phyloP scores from a whole-genome alignment of 2,888 invertebrate species.

The Elegia similella region DNA sequence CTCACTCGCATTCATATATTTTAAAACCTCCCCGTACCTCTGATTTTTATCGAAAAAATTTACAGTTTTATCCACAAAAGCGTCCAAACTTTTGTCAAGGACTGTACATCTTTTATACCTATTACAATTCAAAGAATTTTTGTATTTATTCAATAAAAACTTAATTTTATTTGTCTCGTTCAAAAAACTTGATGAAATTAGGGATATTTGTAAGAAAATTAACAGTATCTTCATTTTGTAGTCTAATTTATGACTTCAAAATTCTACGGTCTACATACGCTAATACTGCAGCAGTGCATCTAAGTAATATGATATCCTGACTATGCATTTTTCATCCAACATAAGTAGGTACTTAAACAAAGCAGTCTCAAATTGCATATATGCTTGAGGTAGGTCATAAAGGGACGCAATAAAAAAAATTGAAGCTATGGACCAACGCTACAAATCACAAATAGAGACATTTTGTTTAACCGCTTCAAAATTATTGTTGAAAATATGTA shows the following conservation, averaged over 20 bases:
- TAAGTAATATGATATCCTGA: background rate
- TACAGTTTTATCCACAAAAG: slow-evolving; percentile 39
- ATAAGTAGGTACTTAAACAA: too few species aligned
- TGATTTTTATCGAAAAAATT: slow-evolving; percentile 44
- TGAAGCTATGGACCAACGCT: too few species aligned
- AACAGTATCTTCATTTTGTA: slow-evolving; percentile 35
- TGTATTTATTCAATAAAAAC: slow-evolving; percentile 37
- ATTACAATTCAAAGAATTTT: slow-evolving; percentile 28
- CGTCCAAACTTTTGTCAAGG: slow-evolving; percentile 26
- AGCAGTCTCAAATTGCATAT: too few species aligned
- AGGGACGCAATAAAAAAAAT: too few species aligned
- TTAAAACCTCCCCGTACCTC: slow-evolving; percentile 43
- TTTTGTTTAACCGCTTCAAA: too few species aligned
- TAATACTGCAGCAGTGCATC: background rate
- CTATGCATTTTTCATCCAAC: too few species aligned
- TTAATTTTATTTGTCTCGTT: slow-evolving; percentile 43
- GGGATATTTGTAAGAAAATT: slow-evolving; percentile 36
- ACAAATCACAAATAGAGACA: too few species aligned
- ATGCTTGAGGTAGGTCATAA: too few species aligned
- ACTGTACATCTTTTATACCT: slow-evolving; percentile 30
- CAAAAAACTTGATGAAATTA: slow-evolving; percentile 35
- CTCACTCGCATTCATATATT: slow-evolving; percentile 44
- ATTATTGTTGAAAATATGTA: too few species aligned
- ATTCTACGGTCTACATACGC: background rate
- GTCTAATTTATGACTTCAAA: background rate